Conservation (phyloP, 2,113 vertebrate species). For the Neodon shergylaensis region DNA sequence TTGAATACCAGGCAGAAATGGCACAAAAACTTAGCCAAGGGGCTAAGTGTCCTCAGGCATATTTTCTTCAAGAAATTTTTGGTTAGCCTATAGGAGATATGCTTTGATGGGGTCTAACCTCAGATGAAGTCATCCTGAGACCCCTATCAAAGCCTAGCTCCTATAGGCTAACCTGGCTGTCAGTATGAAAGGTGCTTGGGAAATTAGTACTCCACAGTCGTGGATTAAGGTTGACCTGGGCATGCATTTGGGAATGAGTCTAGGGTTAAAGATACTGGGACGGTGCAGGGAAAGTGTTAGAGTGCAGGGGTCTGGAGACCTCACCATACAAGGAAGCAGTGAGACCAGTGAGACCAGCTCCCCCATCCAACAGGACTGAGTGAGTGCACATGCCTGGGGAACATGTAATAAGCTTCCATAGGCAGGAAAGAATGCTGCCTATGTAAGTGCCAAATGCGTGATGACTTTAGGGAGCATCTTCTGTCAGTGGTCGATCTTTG, state of each 20-base stretch:
- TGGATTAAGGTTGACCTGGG: not conserved
- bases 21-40: not conserved
- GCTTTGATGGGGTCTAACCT: too few relatives aligned
- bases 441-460: constrained; percentile 66
- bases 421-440: not conserved
- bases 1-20: not conserved
- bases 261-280: not conserved
- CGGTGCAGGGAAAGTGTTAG: not conserved
- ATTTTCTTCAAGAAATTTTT: too few relatives aligned
- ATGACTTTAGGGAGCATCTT: not conserved
- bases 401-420: constrained; percentile 79
- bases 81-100: too few relatives aligned
- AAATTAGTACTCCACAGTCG: not conserved
- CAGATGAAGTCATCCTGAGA: too few relatives aligned
- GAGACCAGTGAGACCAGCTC: constrained; percentile 50
- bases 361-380: constrained; percentile 67
- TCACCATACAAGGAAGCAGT: constrained; percentile 32
- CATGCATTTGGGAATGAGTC: not conserved
- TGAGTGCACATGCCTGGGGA: constrained; percentile 78
- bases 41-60: not conserved
- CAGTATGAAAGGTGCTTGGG: not conserved
- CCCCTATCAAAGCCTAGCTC: not conserved
- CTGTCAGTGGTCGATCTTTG: not conserved
- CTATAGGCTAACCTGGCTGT: not conserved
- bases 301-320: not conserved